These are phyloP conservation scores for Ophion ellenae DNA, from an alignment of 2,888 invertebrate species.

Conservation along the genomic window DNA sequence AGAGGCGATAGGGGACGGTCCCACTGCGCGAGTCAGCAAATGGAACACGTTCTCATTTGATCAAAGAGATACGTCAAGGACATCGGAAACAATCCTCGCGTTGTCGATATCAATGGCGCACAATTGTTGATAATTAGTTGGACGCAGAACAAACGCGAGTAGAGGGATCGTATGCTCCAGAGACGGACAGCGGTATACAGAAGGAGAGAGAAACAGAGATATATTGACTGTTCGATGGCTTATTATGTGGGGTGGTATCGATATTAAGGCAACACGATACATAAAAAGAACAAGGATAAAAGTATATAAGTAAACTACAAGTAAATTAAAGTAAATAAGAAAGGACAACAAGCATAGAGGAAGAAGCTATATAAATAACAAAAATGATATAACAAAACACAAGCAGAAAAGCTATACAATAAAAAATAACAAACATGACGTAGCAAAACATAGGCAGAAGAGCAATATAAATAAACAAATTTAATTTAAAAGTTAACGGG, in stretches of 20 bases:
- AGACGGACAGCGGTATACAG: background rate
- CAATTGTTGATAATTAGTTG: constrained; percentile 39
- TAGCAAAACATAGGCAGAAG: too few species aligned
- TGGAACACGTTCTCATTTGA: constrained; percentile 13
- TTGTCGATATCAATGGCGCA: background rate
- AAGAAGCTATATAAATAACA: too few species aligned
- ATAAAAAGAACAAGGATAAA: too few species aligned
- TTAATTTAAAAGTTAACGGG: too few species aligned
- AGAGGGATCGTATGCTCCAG: constrained; percentile 3
- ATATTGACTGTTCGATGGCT: too few species aligned
- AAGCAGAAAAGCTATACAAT: background rate
- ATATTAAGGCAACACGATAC: too few species aligned
- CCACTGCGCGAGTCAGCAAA: background rate
- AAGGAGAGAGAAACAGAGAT: background rate
- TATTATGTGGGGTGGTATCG: too few species aligned
- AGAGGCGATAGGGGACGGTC: too few species aligned
- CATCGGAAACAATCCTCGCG: background rate
- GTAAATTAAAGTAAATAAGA: too few species aligned
- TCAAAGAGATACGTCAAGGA: constrained; percentile 29
- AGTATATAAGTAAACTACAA: too few species aligned
- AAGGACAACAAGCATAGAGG: too few species aligned
- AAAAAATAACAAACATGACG: background rate
- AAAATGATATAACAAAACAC: background rate
- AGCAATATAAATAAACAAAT: too few species aligned
- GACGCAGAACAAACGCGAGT: background rate